Percentiles rank a stretch among this genome's conserved stretches.
These are phyloP conservation scores for Noctua fimbriata DNA, from an alignment of 2,888 invertebrate genomes.

Conservation along the genomic window DNA sequence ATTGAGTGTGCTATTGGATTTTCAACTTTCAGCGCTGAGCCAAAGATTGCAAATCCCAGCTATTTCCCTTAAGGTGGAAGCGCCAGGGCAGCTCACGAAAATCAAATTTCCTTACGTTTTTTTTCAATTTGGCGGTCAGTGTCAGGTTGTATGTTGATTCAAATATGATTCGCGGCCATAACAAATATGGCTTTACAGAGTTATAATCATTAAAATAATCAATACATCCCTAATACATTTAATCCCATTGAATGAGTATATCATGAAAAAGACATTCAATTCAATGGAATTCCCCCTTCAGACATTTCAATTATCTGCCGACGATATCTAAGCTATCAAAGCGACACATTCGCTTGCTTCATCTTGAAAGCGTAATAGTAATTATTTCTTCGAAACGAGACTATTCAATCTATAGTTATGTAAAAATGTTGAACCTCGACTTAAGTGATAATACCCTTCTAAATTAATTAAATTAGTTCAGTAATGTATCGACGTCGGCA, in stretches of 20 bases:
- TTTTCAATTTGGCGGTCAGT: background rate
- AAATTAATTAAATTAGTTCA: slow-evolving; percentile 8
- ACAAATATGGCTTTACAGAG: background rate
- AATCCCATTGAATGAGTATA: background rate
- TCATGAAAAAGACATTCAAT: background rate
- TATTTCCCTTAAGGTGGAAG: background rate
- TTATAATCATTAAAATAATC: background rate
- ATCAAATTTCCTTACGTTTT: background rate
- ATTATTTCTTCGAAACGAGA: background rate
- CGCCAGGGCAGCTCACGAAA: background rate
- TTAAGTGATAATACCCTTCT: background rate
- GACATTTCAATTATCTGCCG: background rate
- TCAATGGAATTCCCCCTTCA: background rate
- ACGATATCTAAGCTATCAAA: background rate
- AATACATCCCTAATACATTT: background rate
- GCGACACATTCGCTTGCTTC: background rate
- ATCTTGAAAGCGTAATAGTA: background rate
- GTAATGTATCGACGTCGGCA: slow-evolving; percentile 22
- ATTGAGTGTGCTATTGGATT: background rate
- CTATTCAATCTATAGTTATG: background rate
- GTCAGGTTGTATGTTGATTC: background rate
- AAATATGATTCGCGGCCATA: background rate
- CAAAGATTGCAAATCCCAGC: background rate
- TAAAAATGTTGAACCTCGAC: background rate
- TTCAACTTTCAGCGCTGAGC: background rate